phyloP scores from a whole-genome alignment of 2,113 vertebrate genomes.

The Talpa occidentalis region DNA sequence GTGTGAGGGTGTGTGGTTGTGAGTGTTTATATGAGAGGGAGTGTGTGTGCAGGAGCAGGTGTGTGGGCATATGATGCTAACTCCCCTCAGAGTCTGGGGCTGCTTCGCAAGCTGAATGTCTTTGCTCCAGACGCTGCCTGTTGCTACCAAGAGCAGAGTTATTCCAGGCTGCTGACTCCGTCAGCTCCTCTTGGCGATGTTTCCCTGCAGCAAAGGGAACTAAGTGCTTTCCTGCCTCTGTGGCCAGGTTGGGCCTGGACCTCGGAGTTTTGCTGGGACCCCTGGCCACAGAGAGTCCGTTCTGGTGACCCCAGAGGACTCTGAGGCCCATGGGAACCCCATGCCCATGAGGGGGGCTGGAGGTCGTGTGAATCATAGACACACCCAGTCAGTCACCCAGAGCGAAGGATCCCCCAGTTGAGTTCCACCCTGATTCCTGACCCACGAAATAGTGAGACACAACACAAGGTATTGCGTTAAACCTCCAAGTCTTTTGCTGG shows the following conservation, averaged over 20 bases:
- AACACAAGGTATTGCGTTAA: background rate
- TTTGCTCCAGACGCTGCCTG: background rate
- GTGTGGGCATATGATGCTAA: background rate
- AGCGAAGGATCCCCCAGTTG: background rate
- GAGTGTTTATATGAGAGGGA: background rate
- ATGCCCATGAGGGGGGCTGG: background rate
- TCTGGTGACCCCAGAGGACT: rapidly evolving
- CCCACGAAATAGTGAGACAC: background rate
- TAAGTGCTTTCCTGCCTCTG: background rate
- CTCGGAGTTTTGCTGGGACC: background rate
- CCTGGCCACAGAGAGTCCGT: background rate
- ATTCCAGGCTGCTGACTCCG: background rate
- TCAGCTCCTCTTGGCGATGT: background rate
- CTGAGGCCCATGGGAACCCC: rapidly evolving
- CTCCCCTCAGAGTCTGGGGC: background rate
- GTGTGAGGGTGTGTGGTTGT: too few species aligned
- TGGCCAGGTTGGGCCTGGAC: background rate
- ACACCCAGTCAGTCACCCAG: rapidly evolving
- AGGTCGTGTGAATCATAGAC: rapidly evolving
- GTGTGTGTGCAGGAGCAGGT: background rate
- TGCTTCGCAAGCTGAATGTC: background rate
- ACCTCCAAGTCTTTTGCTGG: background rate
- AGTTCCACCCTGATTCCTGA: background rate
- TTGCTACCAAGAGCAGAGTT: background rate
- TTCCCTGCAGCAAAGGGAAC: rapidly evolving